Base-by-base conservation (phyloP, 2,113 vertebrate genomes). In the Phrynosoma platyrhinos region DNA sequence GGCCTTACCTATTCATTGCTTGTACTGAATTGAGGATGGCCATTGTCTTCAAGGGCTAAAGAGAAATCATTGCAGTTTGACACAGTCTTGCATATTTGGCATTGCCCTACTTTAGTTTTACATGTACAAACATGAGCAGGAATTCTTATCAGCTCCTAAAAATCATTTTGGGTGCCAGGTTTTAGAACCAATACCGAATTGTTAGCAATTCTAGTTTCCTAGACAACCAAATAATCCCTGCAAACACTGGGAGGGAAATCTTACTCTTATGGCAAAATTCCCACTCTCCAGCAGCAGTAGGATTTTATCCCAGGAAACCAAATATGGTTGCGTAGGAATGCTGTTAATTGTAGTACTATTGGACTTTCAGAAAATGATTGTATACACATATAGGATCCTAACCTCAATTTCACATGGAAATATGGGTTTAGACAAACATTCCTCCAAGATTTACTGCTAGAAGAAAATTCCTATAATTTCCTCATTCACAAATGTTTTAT, bases 161-260 rank as follows among this genome's bases (percentile, higher is more conserved):
- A n/a, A 32, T 71, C 8, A 55, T 81, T 80, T 32, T 1, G 74
- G 13, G 2, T 90, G 83, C 74, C 79, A 91, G 36, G 80, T 86
- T 90, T 85, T 79, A 36, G 32, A 72, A 85, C 47, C 42, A 25
- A 89, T 87, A 80, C 88, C 52, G 79, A 91, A 90, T 16, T 71
- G 83, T 42, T 30, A 58, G 53, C 58, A 75, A 76, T 88, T 87
- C 74, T 94, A 23, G 55, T 92, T 94, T 92, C 85, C 53, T 88
- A 80, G 84, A 76, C 76, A 86, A 86, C 76, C 52, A 90, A 89
- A 92, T 52, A 94, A 88, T 89, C 78, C 62, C 92, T 84, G 69
- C 80, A 92, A 92, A 90, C 5, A 47, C 42, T 78, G 42, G 27
- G 58, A 78, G 74, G 25, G 74, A 36, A 79, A 79, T 36, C 27